Conservation (phyloP, 2,113 vertebrate species). For the Aphyosemion australe region DNA sequence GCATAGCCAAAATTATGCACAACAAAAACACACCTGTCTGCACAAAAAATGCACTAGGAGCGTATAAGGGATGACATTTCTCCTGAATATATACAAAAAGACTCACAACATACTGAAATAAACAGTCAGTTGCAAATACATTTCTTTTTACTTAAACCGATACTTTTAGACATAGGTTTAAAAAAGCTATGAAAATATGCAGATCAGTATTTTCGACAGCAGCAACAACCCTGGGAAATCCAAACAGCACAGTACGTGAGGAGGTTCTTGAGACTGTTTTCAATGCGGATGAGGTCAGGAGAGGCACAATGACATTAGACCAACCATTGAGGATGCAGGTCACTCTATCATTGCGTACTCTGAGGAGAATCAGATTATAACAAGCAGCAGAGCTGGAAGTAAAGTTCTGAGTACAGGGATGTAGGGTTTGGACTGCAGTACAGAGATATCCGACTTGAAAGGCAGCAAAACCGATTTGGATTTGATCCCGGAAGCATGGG, state of each 20-base stretch:
- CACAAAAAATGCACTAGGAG: no score
- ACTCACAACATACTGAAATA: background rate
- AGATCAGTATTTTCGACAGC: background rate
- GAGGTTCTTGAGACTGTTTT: slow-evolving; percentile 17
- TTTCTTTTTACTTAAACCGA: background rate
- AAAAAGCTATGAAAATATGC: background rate
- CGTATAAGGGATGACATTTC: no score
- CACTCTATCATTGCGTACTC: slow-evolving; percentile 29
- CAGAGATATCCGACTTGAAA: slow-evolving; percentile 13
- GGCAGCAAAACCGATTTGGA: slow-evolving; percentile 17
- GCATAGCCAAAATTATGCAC: no score
- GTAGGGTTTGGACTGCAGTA: background rate
- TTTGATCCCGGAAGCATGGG: slow-evolving; percentile 14
- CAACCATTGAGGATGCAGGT: slow-evolving; percentile 15
- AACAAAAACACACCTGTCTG: no score
- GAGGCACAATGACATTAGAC: slow-evolving; percentile 14
- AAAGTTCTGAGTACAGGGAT: slow-evolving; percentile 5
- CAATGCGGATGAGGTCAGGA: slow-evolving; percentile 10
- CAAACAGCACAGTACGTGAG: background rate
- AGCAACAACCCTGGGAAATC: background rate
- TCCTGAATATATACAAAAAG: background rate
- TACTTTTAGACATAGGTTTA: background rate
- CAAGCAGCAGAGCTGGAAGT: background rate
- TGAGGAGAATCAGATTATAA: slow-evolving; percentile 5
- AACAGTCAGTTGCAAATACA: background rate